These are phyloP conservation scores for Sebastes vulpes DNA, from an alignment of 2,797 vertebrate species.

Conservation along the genomic window DNA sequence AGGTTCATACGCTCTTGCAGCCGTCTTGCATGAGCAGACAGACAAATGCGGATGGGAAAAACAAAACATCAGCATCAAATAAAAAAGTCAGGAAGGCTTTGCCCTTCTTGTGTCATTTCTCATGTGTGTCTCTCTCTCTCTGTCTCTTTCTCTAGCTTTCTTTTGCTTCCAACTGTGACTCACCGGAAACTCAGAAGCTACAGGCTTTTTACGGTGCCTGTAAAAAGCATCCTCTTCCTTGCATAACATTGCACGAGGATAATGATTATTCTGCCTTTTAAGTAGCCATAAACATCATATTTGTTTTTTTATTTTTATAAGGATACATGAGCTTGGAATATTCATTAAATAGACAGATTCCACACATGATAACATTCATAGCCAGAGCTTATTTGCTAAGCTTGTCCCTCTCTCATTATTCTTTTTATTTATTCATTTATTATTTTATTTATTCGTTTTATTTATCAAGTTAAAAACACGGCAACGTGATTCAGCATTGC, in stretches of 20 bases:
- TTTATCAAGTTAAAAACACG: not conserved
- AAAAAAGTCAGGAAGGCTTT: slow-evolving; percentile 3
- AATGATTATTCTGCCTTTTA: not conserved
- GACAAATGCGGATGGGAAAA: slow-evolving; percentile 8
- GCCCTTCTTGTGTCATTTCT: slow-evolving; percentile 4
- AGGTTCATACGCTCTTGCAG: slow-evolving; percentile 7
- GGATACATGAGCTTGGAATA: not conserved
- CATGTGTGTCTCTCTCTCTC: not conserved
- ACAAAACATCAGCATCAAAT: slow-evolving; percentile 25
- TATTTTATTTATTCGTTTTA: not conserved
- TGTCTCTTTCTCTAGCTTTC: not conserved
- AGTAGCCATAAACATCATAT: not conserved
- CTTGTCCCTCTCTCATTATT: not conserved
- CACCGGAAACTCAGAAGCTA: not conserved
- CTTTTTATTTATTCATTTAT: not conserved
- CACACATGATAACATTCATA: not conserved
- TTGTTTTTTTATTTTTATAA: not conserved
- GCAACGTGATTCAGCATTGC: not conserved
- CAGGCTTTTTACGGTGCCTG: not conserved
- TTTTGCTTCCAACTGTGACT: slow-evolving; percentile 2
- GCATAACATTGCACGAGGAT: not conserved
- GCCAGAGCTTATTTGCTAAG: not conserved
- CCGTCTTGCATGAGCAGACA: slow-evolving; percentile 5
- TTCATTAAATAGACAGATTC: not conserved
- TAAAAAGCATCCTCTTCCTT: not conserved